Evolutionary conservation across 2,113 vertebrate genomes (phyloP).

Genomic region (Struthio camelus): DNA sequence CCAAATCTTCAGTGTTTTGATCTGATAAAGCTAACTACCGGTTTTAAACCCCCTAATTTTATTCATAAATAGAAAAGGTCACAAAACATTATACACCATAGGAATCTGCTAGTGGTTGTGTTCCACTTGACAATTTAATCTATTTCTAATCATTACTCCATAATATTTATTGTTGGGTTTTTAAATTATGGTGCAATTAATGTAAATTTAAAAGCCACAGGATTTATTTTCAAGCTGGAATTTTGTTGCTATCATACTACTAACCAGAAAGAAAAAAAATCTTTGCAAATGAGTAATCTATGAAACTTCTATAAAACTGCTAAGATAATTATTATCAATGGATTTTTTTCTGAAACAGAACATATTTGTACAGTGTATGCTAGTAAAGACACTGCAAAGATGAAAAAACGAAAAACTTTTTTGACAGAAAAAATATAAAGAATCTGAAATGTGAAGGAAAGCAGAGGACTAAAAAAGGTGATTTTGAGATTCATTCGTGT

Average conservation of each 20-base stretch:
- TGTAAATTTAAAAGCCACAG: constrained; percentile 35
- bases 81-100: background rate
- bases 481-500: background rate
- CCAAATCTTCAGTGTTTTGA: background rate
- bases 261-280: background rate
- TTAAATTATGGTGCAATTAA: constrained; percentile 15
- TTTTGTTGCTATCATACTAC: background rate
- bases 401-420: background rate
- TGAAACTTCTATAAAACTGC: background rate
- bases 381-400: background rate
- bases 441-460: background rate
- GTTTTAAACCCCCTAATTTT: background rate
- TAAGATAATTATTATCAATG: background rate
- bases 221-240: constrained; percentile 36
- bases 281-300: background rate
- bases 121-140: constrained; percentile 4
- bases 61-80: background rate
- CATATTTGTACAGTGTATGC: background rate
- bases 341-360: background rate
- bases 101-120: background rate
- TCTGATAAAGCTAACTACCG: background rate
- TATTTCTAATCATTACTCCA: background rate
- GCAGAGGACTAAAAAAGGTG: background rate
- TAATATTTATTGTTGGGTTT: constrained; percentile 51
- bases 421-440: background rate